These are phyloP conservation scores for Netelia fuscicornis DNA, from an alignment of 2,888 invertebrate genomes.

Conservation along the genomic window DNA sequence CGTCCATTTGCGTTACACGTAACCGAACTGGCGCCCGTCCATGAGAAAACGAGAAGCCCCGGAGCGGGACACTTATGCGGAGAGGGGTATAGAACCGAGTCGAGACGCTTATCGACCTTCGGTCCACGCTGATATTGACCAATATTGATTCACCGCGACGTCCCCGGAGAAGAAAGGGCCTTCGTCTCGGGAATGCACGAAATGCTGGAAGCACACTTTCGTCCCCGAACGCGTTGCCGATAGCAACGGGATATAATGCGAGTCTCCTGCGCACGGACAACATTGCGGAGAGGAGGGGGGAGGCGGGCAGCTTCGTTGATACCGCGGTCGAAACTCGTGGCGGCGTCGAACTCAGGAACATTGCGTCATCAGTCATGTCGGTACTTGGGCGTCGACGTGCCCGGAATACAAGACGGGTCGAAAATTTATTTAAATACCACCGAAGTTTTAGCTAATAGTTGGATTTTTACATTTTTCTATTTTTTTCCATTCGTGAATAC, in stretches of 20 bases:
- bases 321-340: slow-evolving; percentile 45
- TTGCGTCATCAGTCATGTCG: slow-evolving; percentile 71
- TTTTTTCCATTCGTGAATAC: neutral
- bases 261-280: slow-evolving; percentile 40
- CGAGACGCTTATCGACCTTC: slow-evolving; percentile 73
- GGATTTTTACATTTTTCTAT: neutral
- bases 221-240: slow-evolving; percentile 63
- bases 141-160: slow-evolving; percentile 75
- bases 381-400: slow-evolving; percentile 59
- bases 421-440: neutral
- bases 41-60: slow-evolving; percentile 46
- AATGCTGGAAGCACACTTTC: slow-evolving; percentile 27
- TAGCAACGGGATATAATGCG: slow-evolving; percentile 74
- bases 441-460: neutral
- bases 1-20: slow-evolving; percentile 71
- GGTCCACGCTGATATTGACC: slow-evolving; percentile 65
- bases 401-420: neutral
- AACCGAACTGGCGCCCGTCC: slow-evolving; percentile 51
- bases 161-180: slow-evolving; percentile 44
- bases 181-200: slow-evolving; percentile 40
- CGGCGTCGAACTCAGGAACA: neutral
- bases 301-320: slow-evolving; percentile 41
- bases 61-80: slow-evolving; percentile 49
- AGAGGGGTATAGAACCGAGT: slow-evolving; percentile 53
- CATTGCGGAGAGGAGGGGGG: no score